Evolutionary conservation across 1,140 invertebrate genomes (phyloP).

Genomic region (Hypothenemus hampei): DNA sequence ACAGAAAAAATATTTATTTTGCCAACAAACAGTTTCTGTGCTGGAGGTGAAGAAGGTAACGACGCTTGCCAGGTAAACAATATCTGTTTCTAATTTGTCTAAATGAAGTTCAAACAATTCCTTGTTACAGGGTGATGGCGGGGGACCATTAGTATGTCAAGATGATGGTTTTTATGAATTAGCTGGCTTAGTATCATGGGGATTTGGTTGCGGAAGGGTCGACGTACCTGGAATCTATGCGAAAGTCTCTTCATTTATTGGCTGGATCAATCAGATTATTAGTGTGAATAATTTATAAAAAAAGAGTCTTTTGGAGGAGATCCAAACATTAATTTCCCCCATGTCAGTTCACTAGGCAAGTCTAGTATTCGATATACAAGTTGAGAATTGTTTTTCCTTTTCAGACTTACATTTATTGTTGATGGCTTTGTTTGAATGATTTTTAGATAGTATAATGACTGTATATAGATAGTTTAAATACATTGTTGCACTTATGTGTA

Average conservation of each 20-base stretch:
- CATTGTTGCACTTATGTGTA: too few relatives aligned
- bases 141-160: constrained; percentile 85
- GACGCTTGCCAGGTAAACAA: constrained; percentile 82
- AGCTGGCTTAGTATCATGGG: constrained; percentile 86
- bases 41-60: constrained; percentile 85
- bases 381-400: too few relatives aligned
- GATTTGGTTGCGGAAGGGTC: constrained; percentile 82
- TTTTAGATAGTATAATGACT: too few relatives aligned
- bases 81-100: not conserved
- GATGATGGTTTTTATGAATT: constrained; percentile 90
- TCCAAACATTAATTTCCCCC: too few relatives aligned
- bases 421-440: too few relatives aligned
- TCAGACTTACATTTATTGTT: too few relatives aligned
- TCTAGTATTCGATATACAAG: too few relatives aligned
- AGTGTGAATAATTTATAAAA: constrained; percentile 83
- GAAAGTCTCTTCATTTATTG: constrained; percentile 89
- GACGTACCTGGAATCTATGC: constrained; percentile 92
- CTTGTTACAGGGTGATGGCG: constrained; percentile 89
- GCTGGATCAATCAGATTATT: constrained; percentile 96
- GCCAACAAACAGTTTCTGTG: constrained; percentile 88
- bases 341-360: too few relatives aligned
- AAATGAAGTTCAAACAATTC: too few relatives aligned
- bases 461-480: too few relatives aligned
- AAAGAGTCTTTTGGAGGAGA: too few relatives aligned
- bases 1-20: constrained; percentile 91